phyloP scores from a whole-genome alignment of 2,113 vertebrate species.

The Heliornis fulica region DNA sequence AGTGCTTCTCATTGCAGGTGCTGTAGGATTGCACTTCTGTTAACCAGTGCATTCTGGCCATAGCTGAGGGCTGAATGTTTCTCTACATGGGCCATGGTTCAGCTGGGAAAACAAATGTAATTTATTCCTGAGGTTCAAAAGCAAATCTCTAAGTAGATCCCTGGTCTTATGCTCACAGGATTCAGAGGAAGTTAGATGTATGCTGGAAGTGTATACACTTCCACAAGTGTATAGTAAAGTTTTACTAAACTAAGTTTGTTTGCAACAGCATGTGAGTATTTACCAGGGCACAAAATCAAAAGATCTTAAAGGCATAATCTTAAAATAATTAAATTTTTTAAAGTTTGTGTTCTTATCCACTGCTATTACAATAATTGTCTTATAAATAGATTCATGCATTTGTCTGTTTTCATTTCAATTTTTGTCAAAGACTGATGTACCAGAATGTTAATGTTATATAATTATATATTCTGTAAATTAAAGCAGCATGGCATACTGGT shows the following conservation, averaged over 20 bases:
- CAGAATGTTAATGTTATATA: slow-evolving; percentile 66
- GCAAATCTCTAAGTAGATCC: background rate
- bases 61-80: background rate
- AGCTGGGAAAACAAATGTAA: background rate
- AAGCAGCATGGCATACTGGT: slow-evolving; percentile 46
- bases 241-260: background rate
- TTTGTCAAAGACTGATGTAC: slow-evolving; percentile 57
- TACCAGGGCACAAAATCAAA: background rate
- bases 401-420: slow-evolving; percentile 64
- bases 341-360: slow-evolving; percentile 18
- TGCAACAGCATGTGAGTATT: background rate
- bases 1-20: background rate
- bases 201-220: background rate
- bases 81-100: background rate
- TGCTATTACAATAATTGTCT: slow-evolving; percentile 17
- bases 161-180: background rate
- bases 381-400: slow-evolving; percentile 38
- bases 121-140: background rate
- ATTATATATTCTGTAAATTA: slow-evolving; percentile 68
- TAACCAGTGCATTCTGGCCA: background rate
- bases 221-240: background rate
- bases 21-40: background rate
- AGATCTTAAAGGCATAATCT: background rate
- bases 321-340: slow-evolving; percentile 34
- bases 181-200: background rate